Conservation (phyloP, 2,797 vertebrate species). For the Anguilla anguilla region DNA sequence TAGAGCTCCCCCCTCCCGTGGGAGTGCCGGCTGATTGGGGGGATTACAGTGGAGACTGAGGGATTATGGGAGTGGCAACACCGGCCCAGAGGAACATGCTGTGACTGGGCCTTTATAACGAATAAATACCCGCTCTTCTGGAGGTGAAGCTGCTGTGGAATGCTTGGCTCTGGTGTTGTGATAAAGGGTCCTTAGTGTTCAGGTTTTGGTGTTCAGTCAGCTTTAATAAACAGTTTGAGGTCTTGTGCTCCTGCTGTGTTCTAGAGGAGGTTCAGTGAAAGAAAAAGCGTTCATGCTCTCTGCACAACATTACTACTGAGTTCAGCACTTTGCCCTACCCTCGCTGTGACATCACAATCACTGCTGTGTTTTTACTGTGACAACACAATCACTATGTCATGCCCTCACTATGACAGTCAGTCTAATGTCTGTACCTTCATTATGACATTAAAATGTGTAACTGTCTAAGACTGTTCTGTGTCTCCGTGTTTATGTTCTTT, state of each 20-base stretch:
- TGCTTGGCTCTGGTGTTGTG: background rate
- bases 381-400: background rate
- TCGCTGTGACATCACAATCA: background rate
- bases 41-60: background rate
- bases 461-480: too few relatives aligned
- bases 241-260: too few relatives aligned
- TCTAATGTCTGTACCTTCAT: background rate
- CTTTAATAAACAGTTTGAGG: too few relatives aligned
- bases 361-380: background rate
- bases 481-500: too few relatives aligned
- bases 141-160: background rate
- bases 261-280: too few relatives aligned
- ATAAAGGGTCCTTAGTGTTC: background rate
- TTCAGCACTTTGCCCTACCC: background rate
- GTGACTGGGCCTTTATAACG: background rate
- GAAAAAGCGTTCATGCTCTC: too few relatives aligned
- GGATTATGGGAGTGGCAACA: background rate
- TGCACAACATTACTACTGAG: too few relatives aligned
- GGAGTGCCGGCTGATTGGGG: background rate
- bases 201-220: too few relatives aligned
- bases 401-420: background rate
- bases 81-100: background rate
- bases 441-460: too few relatives aligned
- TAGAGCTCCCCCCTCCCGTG: constrained; percentile 51
- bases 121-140: background rate